Evolutionary conservation across 1,140 invertebrate species (phyloP), one percentile per base, ranked within the genome.

Genomic region (Chelonus insularis): DNA sequence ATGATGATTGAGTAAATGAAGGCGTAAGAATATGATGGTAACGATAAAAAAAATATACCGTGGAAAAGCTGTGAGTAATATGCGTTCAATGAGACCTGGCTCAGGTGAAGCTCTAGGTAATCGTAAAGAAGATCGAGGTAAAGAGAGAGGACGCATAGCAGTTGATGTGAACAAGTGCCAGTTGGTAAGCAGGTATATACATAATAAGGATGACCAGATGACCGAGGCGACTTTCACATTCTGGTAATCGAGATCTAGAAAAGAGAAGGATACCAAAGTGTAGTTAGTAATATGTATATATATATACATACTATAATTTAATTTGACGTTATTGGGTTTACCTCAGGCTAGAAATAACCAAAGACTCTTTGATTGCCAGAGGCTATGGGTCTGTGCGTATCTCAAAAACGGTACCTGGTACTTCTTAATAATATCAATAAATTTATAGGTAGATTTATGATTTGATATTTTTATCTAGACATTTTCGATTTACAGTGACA

Each of bases 211-310:
- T 74, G 71, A 70, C 71, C 72, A 72, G 68, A 72, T 74, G 72
- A 74, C 72, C 72, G 68, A 67, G 66, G 56, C 63, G 66, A 74
- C 72, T 74, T 74, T 74, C 72, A 74, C 72, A 72, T 74, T 74
- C 67, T 72, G 52, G 70, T 68, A 68, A 65, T 63, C 65, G 63
- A 56, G 63, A 67, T 61, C 51, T 60, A 25, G 18, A 25, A 23
- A 43, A 58, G 36, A 59, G 20, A 59, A 45, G 23, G 34, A 51
- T 21, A 34, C 43, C 32, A 32, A 25, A 8, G 9, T 51, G 48
- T 11, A 34, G 29, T 25, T 12, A n/a, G n/a, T 25, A 37, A 12
- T 43, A 37, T 59, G 18, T 14, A 20, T 25, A 39, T 29, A 29
- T 29, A 29, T 29, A 7, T 29, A 29, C 7, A 7, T 29, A 29